phyloP scores from a whole-genome alignment of 1,140 invertebrate species.

The Drosophila gunungcola region DNA sequence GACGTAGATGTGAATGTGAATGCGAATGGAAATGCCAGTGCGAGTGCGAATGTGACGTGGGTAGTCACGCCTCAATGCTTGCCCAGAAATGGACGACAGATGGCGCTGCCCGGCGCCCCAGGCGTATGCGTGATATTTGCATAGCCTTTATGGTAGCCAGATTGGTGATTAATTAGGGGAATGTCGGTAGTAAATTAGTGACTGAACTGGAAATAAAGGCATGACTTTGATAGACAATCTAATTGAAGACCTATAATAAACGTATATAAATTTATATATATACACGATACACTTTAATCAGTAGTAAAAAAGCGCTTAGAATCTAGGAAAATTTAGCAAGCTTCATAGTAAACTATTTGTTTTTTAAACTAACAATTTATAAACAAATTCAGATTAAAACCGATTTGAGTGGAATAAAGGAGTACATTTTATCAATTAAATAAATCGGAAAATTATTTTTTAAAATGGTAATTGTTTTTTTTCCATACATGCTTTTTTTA shows the following conservation, averaged over 20 bases:
- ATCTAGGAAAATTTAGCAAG: too few relatives aligned
- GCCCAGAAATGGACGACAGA: constrained; percentile 37
- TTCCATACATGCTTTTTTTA: too few relatives aligned
- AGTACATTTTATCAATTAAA: too few relatives aligned
- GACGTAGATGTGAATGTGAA: constrained; percentile 2
- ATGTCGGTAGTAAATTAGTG: constrained; percentile 46
- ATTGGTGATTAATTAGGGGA: constrained; percentile 58
- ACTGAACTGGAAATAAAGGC: constrained; percentile 8
- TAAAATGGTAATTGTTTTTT: too few relatives aligned
- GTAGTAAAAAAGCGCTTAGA: too few relatives aligned
- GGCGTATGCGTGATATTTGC: constrained; percentile 52
- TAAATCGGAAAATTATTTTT: too few relatives aligned
- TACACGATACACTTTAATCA: too few relatives aligned
- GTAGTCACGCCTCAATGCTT: constrained; percentile 54
- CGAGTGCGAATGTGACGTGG: constrained; percentile 42
- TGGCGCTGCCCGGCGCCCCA: constrained; percentile 29
- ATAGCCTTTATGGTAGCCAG: constrained; percentile 42
- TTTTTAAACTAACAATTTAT: too few relatives aligned
- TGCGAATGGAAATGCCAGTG: constrained; percentile 13
- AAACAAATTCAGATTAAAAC: too few relatives aligned
- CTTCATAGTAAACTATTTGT: too few relatives aligned
- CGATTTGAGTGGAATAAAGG: too few relatives aligned
- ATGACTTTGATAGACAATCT: background rate
- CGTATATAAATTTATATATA: too few relatives aligned
- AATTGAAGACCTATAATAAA: background rate